Conservation (phyloP, 1,140 invertebrate genomes). For the Ephestia elutella region DNA sequence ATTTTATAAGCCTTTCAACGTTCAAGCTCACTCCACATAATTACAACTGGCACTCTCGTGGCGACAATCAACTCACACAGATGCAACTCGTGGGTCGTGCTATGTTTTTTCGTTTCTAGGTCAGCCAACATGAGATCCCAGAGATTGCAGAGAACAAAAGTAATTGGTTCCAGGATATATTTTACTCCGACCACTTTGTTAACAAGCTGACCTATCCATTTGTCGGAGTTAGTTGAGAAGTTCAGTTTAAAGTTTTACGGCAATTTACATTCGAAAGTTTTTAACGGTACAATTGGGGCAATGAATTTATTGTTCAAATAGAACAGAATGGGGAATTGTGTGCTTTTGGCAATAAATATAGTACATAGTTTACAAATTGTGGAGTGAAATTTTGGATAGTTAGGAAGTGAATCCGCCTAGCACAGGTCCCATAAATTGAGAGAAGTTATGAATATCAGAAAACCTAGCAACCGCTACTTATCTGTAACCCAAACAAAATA, state of each 20-base stretch:
- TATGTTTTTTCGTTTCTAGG: slow-evolving; percentile 61
- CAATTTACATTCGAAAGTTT: not conserved
- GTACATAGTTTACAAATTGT: no score
- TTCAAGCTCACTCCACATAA: slow-evolving; percentile 40
- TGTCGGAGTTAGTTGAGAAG: not conserved
- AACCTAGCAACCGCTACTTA: not conserved
- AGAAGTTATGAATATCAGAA: no score
- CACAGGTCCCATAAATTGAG: no score
- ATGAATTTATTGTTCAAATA: no score
- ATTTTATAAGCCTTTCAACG: slow-evolving; percentile 59
- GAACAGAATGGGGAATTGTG: no score
- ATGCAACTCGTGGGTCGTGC: slow-evolving; percentile 14
- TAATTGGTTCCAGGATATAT: slow-evolving; percentile 47
- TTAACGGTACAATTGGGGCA: not conserved
- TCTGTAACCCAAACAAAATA: slow-evolving; percentile 11
- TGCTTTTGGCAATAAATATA: no score
- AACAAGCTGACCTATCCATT: slow-evolving; percentile 6
- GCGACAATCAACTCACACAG: slow-evolving; percentile 3
- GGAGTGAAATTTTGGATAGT: no score
- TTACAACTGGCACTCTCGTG: slow-evolving; percentile 17
- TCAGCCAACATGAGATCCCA: slow-evolving; percentile 33
- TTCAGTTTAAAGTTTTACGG: not conserved
- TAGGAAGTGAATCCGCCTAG: no score
- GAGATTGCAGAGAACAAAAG: slow-evolving; percentile 27
- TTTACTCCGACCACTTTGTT: slow-evolving; percentile 22